Evolutionary conservation across 2,888 invertebrate species (phyloP).

Genomic region (Eristalis pertinax): DNA sequence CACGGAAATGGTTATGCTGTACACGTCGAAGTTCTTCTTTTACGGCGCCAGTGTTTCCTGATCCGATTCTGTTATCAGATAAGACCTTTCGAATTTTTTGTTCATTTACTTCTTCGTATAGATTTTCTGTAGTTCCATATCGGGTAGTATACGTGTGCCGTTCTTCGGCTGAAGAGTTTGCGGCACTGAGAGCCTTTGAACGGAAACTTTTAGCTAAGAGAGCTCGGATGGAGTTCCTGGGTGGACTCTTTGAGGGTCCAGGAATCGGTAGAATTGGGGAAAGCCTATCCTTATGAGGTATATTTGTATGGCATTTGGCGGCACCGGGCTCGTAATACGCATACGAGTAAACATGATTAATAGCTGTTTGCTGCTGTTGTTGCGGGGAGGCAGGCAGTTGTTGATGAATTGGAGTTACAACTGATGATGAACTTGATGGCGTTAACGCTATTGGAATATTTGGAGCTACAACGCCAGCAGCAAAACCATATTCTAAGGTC

Average conservation of each 20-base stretch:
- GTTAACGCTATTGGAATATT: slow-evolving; percentile 51
- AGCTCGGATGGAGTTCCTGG: slow-evolving; percentile 80
- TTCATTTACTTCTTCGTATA: slow-evolving; percentile 81
- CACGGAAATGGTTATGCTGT: slow-evolving; percentile 91
- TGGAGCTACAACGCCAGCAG: slow-evolving; percentile 79
- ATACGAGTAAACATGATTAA: slow-evolving; percentile 88
- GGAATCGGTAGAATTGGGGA: slow-evolving; percentile 73
- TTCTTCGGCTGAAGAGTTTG: slow-evolving; percentile 79
- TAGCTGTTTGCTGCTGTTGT: slow-evolving; percentile 74
- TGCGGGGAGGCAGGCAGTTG: slow-evolving; percentile 75
- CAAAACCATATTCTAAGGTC: slow-evolving; percentile 79
- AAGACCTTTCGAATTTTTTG: slow-evolving; percentile 81
- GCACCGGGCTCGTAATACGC: slow-evolving; percentile 90
- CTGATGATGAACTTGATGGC: slow-evolving; percentile 33
- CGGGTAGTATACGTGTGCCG: slow-evolving; percentile 88
- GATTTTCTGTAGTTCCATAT: slow-evolving; percentile 90
- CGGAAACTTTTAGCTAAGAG: slow-evolving; percentile 80
- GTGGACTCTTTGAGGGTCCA: slow-evolving; percentile 79
- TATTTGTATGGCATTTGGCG: slow-evolving; percentile 85
- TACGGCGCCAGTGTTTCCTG: slow-evolving; percentile 86
- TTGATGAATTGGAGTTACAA: slow-evolving; percentile 51
- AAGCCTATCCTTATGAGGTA: slow-evolving; percentile 81
- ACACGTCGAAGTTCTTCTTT: slow-evolving; percentile 93
- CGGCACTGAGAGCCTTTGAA: slow-evolving; percentile 77
- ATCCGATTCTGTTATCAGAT: slow-evolving; percentile 85